These are phyloP conservation scores for Apolygus lucorum DNA, from an alignment of 1,140 invertebrate species.

Conservation along the genomic window DNA sequence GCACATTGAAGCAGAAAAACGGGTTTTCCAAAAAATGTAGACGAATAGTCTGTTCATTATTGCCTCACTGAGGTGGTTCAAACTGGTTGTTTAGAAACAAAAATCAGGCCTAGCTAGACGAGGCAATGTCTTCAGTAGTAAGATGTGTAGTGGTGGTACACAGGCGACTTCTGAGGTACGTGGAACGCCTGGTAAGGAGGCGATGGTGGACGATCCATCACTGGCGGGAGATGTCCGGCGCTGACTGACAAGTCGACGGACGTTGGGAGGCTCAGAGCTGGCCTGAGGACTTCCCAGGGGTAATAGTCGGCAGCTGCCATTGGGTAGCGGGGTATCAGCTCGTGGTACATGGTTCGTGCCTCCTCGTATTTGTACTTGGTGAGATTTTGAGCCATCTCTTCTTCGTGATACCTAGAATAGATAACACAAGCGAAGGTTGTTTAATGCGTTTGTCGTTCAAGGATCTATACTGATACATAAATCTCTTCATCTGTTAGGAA, in stretches of 20 bases:
- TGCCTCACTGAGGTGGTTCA: no score
- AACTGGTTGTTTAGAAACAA: no score
- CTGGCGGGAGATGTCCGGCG: background rate
- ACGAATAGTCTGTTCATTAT: no score
- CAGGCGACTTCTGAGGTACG: constrained; percentile 15
- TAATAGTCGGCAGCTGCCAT: constrained; percentile 1
- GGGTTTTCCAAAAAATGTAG: no score
- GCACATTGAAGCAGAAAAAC: no score
- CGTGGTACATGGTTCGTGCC: constrained; percentile 10
- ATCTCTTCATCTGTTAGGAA: no score
- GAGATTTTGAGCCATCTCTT: constrained; percentile 38
- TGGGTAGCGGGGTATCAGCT: constrained; percentile 3
- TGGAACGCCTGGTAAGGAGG: constrained; percentile 10
- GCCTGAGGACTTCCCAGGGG: constrained; percentile 11
- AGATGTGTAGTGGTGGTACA: constrained; percentile 16
- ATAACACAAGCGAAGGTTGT: no score
- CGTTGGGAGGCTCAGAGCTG: background rate
- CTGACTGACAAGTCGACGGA: constrained; percentile 2
- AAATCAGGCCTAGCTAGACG: no score
- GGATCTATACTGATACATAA: no score
- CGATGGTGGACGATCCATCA: background rate
- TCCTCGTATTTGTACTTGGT: constrained; percentile 21
- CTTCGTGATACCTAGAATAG: constrained; percentile 36
- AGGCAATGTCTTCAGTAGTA: no score
- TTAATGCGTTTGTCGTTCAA: no score